Conservation (phyloP, 35 echinoderm and acorn worm genomes). For the Ophiothrix spiculata region DNA sequence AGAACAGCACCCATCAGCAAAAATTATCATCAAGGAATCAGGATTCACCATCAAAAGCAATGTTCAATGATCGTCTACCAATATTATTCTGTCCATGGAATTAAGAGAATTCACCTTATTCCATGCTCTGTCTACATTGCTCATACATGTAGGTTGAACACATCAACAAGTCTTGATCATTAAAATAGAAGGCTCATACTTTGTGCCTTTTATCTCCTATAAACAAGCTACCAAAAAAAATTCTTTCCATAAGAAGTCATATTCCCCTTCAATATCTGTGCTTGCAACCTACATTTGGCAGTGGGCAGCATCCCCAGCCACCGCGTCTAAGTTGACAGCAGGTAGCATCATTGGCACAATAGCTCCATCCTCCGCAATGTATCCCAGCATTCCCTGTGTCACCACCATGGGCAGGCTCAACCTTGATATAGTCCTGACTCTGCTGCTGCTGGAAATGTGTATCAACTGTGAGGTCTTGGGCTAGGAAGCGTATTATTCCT, state of each 20-base stretch:
- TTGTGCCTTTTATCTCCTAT: no score
- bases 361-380: neutral
- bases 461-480: neutral
- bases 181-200: no score
- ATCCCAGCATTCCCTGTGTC: neutral
- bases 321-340: neutral
- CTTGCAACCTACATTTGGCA: neutral
- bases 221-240: neutral
- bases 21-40: no score
- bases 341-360: neutral
- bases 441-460: neutral
- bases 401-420: neutral
- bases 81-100: no score
- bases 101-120: no score
- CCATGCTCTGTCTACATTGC: no score
- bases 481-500: neutral
- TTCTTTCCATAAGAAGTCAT: neutral
- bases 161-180: no score
- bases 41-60: no score
- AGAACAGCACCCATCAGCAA: no score
- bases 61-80: no score
- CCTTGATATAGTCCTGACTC: neutral
- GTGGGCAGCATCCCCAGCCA: neutral
- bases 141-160: no score
- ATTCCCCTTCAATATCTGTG: neutral